These are phyloP conservation scores for Halichoeres trimaculatus DNA, from an alignment of 2,113 vertebrate species.

Conservation along the genomic window DNA sequence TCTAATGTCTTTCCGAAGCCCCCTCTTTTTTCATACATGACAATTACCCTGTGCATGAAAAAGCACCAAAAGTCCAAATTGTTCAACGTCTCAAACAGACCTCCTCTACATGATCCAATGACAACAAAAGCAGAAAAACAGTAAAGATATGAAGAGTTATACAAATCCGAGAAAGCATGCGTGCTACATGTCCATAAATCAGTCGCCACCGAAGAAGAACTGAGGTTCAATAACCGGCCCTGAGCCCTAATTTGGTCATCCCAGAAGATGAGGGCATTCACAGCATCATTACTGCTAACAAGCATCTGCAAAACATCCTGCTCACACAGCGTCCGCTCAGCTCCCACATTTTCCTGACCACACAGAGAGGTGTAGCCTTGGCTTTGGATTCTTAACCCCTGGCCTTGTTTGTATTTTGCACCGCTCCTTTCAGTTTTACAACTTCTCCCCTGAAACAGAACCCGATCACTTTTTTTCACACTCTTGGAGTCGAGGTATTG, in stretches of 20 bases:
- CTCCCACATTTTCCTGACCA: constrained; percentile 34
- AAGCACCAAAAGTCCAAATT: no score
- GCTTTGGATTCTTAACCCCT: constrained; percentile 13
- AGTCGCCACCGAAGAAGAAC: background rate
- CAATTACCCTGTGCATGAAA: no score
- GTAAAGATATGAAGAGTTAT: background rate
- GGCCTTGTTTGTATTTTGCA: constrained; percentile 24
- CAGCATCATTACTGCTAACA: constrained; percentile 42
- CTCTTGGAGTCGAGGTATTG: constrained; percentile 13
- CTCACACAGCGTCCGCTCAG: constrained; percentile 2
- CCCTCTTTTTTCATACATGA: no score
- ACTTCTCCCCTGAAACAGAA: constrained; percentile 18
- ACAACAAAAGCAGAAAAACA: background rate
- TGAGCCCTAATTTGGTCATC: constrained; percentile 4
- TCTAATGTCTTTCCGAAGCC: background rate
- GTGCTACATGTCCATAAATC: background rate
- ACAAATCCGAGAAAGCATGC: background rate
- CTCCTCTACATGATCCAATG: no score
- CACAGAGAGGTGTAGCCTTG: constrained; percentile 19
- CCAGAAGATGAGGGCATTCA: constrained; percentile 35
- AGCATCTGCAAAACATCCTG: constrained; percentile 39
- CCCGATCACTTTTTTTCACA: constrained; percentile 10
- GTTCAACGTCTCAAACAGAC: no score
- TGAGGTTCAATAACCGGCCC: background rate
- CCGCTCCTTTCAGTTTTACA: constrained; percentile 2